Evolutionary conservation across 1,140 invertebrate species (phyloP), one percentile per base, ranked within the genome.

Genomic region (Oscheius sp.): DNA sequence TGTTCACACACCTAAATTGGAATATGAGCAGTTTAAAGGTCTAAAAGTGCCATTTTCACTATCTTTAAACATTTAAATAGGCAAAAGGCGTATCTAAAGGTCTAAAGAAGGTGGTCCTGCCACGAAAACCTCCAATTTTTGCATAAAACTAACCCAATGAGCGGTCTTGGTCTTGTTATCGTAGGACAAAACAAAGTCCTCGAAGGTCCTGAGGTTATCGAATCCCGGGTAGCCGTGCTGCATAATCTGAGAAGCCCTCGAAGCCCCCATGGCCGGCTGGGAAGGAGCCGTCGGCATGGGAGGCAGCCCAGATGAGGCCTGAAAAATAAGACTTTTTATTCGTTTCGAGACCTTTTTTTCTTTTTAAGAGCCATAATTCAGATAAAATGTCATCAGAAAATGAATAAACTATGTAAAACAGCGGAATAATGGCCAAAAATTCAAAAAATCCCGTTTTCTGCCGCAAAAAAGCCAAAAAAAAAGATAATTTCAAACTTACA

Each of bases 111-210:
- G n/a, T n/a, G n/a, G n/a, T n/a, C n/a, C n/a, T n/a, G n/a, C n/a
- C n/a, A n/a, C n/a, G n/a, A n/a, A n/a, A n/a, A n/a, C n/a, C n/a
- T n/a, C n/a, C n/a, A n/a, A n/a, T n/a, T n/a, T n/a, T n/a, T n/a
- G n/a, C n/a, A n/a, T n/a, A n/a, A 63, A 59, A 23, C 66, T 65
- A 3, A 73, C 95, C 96, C 96, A 99, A 85, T 95, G 89, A 1
- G 95, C 90, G 49, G 93, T 90, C 75, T 92, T 87, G 72, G 78
- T 84, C 76, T 93, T 88, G 74, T 90, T 88, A 82, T 99, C 95
- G 81, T 98, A 99, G 1, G 93, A 93, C 15, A 98, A 81, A 46
- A 99, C 91, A 87, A 90, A 98, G 86, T 97, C 92, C 79, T 93
- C 82, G 90, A 69, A 93, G 0, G 92, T 92, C 79, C 92, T 88